phyloP scores from a whole-genome alignment of 1,140 invertebrate genomes.

The Luehdorfia chinensis region DNA sequence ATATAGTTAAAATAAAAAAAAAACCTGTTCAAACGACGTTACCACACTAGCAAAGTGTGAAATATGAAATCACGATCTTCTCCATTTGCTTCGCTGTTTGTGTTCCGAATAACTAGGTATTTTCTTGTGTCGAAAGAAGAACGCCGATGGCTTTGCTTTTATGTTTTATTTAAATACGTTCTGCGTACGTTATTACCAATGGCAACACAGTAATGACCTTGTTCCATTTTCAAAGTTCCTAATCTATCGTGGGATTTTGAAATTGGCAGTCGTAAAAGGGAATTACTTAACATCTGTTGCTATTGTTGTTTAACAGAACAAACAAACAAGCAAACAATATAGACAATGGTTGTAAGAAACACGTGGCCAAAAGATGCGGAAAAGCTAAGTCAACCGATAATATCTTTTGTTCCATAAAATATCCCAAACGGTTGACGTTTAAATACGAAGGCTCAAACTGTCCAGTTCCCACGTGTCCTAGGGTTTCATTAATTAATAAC shows the following conservation, averaged over 20 bases:
- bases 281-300: constrained; percentile 50
- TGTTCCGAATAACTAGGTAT: constrained; percentile 64
- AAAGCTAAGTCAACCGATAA: constrained; percentile 49
- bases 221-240: too few species aligned
- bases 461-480: constrained; percentile 64
- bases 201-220: background rate
- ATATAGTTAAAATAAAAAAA: constrained; percentile 48
- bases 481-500: constrained; percentile 62
- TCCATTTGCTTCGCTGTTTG: constrained; percentile 64
- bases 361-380: constrained; percentile 47
- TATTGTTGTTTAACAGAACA: constrained; percentile 31
- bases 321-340: constrained; percentile 38
- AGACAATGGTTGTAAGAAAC: constrained; percentile 49
- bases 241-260: background rate
- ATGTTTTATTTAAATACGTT: background rate
- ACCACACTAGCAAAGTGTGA: constrained; percentile 70
- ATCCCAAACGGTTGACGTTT: constrained; percentile 52
- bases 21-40: constrained; percentile 63
- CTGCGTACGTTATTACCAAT: background rate
- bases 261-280: constrained; percentile 22
- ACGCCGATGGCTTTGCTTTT: constrained; percentile 26
- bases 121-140: constrained; percentile 63
- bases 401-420: constrained; percentile 49
- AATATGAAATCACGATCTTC: constrained; percentile 75
- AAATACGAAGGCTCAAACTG: constrained; percentile 26